Evolutionary conservation across 2,888 invertebrate species (phyloP).

Genomic region (Apamea monoglypha): DNA sequence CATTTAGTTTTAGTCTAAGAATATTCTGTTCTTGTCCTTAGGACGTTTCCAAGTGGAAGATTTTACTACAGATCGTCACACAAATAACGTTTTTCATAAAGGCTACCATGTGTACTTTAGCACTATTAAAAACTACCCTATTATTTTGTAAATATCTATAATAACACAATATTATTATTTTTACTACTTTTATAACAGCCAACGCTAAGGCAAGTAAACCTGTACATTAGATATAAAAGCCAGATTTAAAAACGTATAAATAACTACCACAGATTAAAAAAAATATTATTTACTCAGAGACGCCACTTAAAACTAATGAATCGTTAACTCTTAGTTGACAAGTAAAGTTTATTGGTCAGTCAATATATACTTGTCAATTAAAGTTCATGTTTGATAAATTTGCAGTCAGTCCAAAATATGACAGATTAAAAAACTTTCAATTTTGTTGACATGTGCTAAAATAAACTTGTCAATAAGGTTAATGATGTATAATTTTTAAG

Average conservation of each 20-base stretch:
- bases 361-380: not conserved
- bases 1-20: constrained; percentile 35
- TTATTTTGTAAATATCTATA: constrained; percentile 68
- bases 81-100: constrained; percentile 48
- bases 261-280: constrained; percentile 29
- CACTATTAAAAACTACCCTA: constrained; percentile 58
- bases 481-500: not conserved
- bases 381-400: not conserved
- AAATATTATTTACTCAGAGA: not conserved
- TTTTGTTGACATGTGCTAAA: not conserved
- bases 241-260: constrained; percentile 49
- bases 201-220: constrained; percentile 87
- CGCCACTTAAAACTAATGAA: not conserved
- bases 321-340: not conserved
- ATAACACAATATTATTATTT: constrained; percentile 65
- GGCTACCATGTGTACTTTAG: constrained; percentile 58
- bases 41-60: constrained; percentile 49
- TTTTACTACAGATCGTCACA: constrained; percentile 41
- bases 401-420: not conserved
- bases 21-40: constrained; percentile 42
- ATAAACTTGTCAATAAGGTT: not conserved
- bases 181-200: constrained; percentile 79
- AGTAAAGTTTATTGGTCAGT: not conserved
- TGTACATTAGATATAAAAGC: constrained; percentile 71
- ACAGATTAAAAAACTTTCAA: not conserved